Conservation (phyloP, 35 echinoderm and acorn worm genomes). For the Amphiura filiformis region DNA sequence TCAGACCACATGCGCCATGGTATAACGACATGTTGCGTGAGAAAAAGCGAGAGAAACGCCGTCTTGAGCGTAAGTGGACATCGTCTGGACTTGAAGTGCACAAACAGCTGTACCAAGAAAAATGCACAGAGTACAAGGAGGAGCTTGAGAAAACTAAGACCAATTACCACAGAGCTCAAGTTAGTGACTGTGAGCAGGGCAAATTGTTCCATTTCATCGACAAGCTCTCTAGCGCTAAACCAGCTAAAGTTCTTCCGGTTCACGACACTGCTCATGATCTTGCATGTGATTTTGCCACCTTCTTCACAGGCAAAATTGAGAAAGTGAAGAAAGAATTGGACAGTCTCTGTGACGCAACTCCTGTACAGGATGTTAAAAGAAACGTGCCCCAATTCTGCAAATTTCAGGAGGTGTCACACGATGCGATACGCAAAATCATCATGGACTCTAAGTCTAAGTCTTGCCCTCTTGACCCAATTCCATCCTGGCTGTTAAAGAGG, state of each 20-base stretch:
- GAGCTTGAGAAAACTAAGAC: constrained; percentile 35
- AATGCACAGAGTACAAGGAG: constrained; percentile 42
- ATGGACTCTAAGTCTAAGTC: constrained; percentile 24
- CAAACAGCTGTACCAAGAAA: constrained; percentile 30
- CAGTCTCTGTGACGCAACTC: not conserved
- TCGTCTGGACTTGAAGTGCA: constrained; percentile 55
- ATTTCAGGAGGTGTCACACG: constrained; percentile 1
- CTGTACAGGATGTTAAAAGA: not conserved
- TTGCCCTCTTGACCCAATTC: constrained; percentile 23
- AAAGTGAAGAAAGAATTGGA: not conserved
- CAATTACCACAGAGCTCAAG: constrained; percentile 32
- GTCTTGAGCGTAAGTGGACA: constrained; percentile 43
- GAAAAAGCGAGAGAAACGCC: constrained; percentile 30
- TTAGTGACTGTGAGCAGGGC: constrained; percentile 40
- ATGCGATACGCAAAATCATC: constrained; percentile 19
- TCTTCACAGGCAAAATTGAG: not conserved
- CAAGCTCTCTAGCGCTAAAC: not conserved
- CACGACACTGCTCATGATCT: not conserved
- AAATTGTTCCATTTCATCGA: constrained; percentile 12
- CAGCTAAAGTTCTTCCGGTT: not conserved
- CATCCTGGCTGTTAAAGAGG: constrained; percentile 31
- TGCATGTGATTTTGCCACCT: not conserved
- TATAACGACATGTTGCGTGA: constrained; percentile 39
- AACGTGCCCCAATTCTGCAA: not conserved
- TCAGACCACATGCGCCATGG: constrained; percentile 31